phyloP scores from a whole-genome alignment of 2,888 invertebrate genomes.

The Catocala sponsa region DNA sequence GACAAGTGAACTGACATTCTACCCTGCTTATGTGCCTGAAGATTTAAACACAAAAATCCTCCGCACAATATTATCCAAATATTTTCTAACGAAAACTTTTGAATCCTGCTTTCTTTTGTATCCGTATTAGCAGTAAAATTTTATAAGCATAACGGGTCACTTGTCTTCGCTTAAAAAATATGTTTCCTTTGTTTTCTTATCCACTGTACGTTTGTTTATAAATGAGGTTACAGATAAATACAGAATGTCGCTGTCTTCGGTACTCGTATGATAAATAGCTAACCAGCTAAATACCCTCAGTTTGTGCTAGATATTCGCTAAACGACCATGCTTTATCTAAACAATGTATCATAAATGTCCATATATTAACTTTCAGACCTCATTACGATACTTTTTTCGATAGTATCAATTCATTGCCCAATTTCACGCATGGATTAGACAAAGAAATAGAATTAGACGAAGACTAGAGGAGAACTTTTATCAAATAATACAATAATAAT shows the following conservation, averaged over 20 bases:
- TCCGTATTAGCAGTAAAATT: slow-evolving; percentile 25
- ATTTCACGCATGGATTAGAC: slow-evolving; percentile 11
- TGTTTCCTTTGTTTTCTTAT: slow-evolving; percentile 5
- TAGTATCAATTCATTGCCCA: slow-evolving; percentile 14
- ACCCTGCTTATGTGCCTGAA: no score
- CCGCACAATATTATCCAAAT: neutral
- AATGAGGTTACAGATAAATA: slow-evolving; percentile 19
- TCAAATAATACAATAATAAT: no score
- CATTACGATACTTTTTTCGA: slow-evolving; percentile 12
- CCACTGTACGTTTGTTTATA: slow-evolving; percentile 7
- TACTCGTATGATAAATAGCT: slow-evolving; percentile 19
- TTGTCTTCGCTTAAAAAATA: slow-evolving; percentile 10
- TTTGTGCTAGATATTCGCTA: slow-evolving; percentile 18
- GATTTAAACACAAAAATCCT: no score
- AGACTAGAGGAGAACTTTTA: no score
- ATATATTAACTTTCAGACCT: slow-evolving; percentile 13
- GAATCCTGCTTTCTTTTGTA: slow-evolving; percentile 9
- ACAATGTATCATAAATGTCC: slow-evolving; percentile 20
- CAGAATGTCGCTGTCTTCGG: slow-evolving; percentile 16
- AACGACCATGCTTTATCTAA: slow-evolving; percentile 21
- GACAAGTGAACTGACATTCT: no score
- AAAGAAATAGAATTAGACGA: neutral
- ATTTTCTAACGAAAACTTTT: slow-evolving; percentile 17
- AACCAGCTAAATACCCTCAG: slow-evolving; percentile 10
- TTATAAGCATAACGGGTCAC: slow-evolving; percentile 20